phyloP scores from a whole-genome alignment of 2,113 vertebrate genomes.

The Falco punctatus region DNA sequence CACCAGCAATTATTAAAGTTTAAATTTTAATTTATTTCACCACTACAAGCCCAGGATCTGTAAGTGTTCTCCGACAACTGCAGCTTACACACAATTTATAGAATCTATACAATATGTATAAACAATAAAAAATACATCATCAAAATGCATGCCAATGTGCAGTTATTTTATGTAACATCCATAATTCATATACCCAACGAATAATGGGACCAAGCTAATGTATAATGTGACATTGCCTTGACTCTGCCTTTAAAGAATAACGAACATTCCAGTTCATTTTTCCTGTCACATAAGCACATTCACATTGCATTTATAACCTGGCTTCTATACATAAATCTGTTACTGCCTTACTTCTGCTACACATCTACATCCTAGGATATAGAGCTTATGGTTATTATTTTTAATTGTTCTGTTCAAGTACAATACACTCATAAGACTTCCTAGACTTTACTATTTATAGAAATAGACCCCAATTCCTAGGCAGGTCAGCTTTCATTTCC shows the following conservation, averaged over 20 bases:
- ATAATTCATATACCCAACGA: background rate
- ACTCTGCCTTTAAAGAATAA: background rate
- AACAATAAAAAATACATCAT: background rate
- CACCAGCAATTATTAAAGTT: background rate
- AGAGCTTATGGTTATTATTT: background rate
- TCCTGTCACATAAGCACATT: background rate
- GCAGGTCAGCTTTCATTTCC: background rate
- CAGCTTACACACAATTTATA: background rate
- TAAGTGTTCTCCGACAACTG: background rate
- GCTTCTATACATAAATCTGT: background rate
- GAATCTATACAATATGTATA: background rate
- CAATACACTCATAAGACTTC: background rate
- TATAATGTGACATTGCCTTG: background rate
- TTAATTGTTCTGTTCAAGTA: background rate
- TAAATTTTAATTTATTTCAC: background rate
- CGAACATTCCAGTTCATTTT: background rate
- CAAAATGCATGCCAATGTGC: background rate
- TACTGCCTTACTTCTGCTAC: background rate
- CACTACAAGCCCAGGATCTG: background rate
- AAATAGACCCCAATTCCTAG: background rate
- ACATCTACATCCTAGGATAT: background rate
- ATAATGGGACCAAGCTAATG: background rate
- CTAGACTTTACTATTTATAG: background rate
- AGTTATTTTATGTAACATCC: background rate
- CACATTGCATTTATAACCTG: background rate